Conservation (phyloP, 2,797 vertebrate genomes). For the Hydrocynus forskahlii region DNA sequence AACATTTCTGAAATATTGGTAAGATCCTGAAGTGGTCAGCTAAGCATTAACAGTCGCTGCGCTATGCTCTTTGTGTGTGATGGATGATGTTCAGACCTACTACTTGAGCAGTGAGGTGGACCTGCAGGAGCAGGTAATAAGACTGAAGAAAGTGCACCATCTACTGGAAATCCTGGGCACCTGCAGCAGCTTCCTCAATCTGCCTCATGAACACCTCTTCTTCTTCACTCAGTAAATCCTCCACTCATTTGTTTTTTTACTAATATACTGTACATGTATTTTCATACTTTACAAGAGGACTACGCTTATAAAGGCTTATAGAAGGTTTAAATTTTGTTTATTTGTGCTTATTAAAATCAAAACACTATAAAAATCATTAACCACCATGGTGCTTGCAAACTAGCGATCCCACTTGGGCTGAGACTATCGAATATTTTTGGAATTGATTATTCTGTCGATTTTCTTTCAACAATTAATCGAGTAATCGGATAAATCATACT, state of each 20-base stretch:
- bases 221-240: conserved; percentile 87
- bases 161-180: conserved; percentile 90
- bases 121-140: conserved; percentile 87
- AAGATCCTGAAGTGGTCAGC: background rate
- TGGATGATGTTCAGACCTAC: conserved; percentile 78
- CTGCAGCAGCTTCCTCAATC: conserved; percentile 85
- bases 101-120: conserved; percentile 86
- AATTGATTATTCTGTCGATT: too few relatives aligned
- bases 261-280: background rate
- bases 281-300: too few relatives aligned
- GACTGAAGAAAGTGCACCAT: conserved; percentile 92
- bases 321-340: too few relatives aligned
- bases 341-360: too few relatives aligned
- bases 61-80: conserved; percentile 23
- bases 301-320: too few relatives aligned
- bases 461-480: too few relatives aligned
- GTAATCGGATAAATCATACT: too few relatives aligned
- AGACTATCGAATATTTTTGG: too few relatives aligned
- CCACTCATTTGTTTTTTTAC: background rate
- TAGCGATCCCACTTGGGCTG: too few relatives aligned
- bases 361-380: too few relatives aligned
- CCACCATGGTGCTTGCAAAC: too few relatives aligned
- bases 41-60: background rate
- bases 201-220: conserved; percentile 90
- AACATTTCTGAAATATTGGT: background rate